phyloP scores from a whole-genome alignment of 2,888 invertebrate genomes.

The Megaustenia siamemsis region DNA sequence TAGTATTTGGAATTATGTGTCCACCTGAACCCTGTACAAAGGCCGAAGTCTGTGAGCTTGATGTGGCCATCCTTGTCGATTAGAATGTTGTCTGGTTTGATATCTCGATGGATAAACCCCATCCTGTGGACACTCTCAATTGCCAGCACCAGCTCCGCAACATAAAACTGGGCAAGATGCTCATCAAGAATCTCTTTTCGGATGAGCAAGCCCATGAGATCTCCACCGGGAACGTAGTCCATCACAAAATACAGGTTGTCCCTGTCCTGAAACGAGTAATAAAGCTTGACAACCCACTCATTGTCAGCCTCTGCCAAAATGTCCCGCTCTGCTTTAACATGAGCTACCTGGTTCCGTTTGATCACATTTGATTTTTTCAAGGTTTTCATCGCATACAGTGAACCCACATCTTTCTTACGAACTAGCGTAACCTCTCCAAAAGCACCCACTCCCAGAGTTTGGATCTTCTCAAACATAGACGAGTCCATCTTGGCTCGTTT shows the following conservation, averaged over 20 bases:
- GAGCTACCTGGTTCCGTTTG: constrained; percentile 97
- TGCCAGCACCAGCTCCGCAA: constrained; percentile 96
- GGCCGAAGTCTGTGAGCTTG: constrained; percentile 98
- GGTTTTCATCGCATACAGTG: constrained; percentile 99
- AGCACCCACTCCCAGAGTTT: constrained; percentile 95
- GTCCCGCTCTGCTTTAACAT: constrained; percentile 99
- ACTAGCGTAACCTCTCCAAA: constrained; percentile 95
- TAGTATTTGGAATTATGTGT: constrained; percentile 99
- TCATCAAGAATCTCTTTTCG: constrained; percentile 95
- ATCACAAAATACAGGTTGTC: constrained; percentile 99
- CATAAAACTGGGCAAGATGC: constrained; percentile 82
- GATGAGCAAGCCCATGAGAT: constrained; percentile 98
- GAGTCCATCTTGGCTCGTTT: constrained; percentile 99
- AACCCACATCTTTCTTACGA: constrained; percentile 89
- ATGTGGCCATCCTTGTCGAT: constrained; percentile 99
- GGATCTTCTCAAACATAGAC: constrained; percentile 96
- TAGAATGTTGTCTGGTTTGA: constrained; percentile 99
- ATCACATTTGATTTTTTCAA: constrained; percentile 96
- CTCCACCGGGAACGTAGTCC: constrained; percentile 99
- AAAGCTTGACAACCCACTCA: constrained; percentile 99
- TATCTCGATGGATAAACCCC: constrained; percentile 97
- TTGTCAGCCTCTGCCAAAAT: constrained; percentile 99
- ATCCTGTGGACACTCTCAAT: constrained; percentile 99
- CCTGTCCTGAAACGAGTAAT: constrained; percentile 99
- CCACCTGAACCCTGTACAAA: constrained; percentile 99